Percentiles rank a stretch among this genome's conserved stretches.
Evolutionary conservation across 2,113 vertebrate genomes (phyloP).

Genomic region (Patagioenas fasciata): DNA sequence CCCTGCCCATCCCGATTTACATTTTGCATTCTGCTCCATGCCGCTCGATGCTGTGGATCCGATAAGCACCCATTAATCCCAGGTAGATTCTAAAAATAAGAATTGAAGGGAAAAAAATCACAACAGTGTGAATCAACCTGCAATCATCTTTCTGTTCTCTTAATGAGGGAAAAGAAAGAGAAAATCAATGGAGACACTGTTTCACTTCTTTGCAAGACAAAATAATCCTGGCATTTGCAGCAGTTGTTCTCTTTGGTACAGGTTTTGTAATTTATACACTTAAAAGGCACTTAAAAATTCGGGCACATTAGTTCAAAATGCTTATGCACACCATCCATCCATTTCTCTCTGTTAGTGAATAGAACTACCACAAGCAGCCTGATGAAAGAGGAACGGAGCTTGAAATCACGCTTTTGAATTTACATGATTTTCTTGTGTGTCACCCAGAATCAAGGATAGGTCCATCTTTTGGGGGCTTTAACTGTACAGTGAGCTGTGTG

Average conservation of each 20-base stretch:
- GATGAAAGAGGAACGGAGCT: neutral
- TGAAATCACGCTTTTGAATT: neutral
- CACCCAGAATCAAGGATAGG: neutral
- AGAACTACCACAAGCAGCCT: slow-evolving; percentile 3
- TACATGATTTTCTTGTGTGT: neutral
- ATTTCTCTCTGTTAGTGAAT: neutral
- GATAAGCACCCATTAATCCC: slow-evolving; percentile 10
- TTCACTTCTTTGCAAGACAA: slow-evolving; percentile 18
- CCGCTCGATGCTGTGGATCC: neutral
- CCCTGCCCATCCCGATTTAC: neutral
- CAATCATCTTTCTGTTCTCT: slow-evolving; percentile 37
- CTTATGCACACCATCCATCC: neutral
- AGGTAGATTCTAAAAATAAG: slow-evolving; percentile 38
- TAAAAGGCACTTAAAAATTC: slow-evolving; percentile 30
- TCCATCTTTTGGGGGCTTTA: neutral
- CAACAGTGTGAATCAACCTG: slow-evolving; percentile 33
- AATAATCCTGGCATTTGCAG: slow-evolving; percentile 17
- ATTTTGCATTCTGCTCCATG: neutral
- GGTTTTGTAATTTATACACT: slow-evolving; percentile 19
- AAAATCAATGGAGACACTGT: slow-evolving; percentile 32
- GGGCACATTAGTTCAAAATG: neutral
- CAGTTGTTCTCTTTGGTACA: slow-evolving; percentile 34
- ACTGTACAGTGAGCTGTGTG: neutral
- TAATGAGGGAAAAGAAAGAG: slow-evolving; percentile 5
- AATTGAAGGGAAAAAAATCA: neutral